Conservation (phyloP, 2,888 invertebrate species). For the Troides oblongomaculatus region DNA sequence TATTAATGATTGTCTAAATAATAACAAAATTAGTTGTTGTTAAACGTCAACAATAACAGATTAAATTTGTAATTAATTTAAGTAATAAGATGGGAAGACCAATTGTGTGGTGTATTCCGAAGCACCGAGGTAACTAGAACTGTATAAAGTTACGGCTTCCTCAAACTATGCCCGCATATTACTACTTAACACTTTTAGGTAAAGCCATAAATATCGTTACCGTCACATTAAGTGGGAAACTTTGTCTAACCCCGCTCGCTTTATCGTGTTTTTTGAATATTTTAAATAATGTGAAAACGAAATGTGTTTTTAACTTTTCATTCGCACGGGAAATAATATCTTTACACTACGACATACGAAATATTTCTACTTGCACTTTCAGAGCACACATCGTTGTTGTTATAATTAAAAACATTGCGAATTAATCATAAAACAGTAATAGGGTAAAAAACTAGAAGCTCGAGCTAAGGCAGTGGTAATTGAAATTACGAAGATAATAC, state of each 20-base stretch:
- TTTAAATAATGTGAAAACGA: neutral
- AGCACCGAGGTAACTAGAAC: constrained; percentile 11
- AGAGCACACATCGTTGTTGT: neutral
- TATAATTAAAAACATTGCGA: constrained; percentile 16
- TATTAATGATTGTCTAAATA: no score
- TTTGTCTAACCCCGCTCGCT: neutral
- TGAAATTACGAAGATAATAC: constrained; percentile 27
- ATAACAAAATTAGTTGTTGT: no score
- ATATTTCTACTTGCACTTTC: neutral
- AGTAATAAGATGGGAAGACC: neutral
- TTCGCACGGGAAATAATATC: no score
- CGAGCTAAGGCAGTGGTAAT: constrained; percentile 21
- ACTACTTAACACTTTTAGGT: constrained; percentile 16
- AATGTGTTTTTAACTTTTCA: neutral
- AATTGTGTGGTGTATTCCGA: constrained; percentile 8
- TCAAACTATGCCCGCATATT: constrained; percentile 22
- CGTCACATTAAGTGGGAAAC: constrained; percentile 9
- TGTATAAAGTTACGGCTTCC: constrained; percentile 16
- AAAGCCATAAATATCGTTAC: constrained; percentile 19
- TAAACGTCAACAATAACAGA: no score
- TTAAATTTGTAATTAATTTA: no score
- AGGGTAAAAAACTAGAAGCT: neutral
- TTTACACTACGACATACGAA: neutral
- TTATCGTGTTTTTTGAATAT: neutral
- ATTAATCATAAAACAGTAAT: constrained; percentile 11